phyloP scores from a whole-genome alignment of 1,140 invertebrate species.

The Sipha flava region DNA sequence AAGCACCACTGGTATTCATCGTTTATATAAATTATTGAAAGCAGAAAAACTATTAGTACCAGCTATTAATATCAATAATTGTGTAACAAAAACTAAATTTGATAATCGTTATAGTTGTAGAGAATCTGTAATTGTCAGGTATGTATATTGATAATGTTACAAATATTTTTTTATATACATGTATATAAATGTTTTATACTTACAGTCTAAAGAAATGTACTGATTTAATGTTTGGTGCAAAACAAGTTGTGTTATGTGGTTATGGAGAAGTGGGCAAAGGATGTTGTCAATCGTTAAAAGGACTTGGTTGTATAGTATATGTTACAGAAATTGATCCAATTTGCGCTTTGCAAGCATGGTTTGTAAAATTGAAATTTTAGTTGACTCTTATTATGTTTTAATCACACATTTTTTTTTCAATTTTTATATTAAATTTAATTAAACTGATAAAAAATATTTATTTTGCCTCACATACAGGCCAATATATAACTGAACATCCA shows the following conservation, averaged over 20 bases:
- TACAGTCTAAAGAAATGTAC: conserved; percentile 86
- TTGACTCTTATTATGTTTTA: no score
- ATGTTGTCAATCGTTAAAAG: conserved; percentile 89
- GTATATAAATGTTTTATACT: conserved; percentile 33
- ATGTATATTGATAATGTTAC: conserved; percentile 51
- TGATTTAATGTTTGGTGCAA: conserved; percentile 97
- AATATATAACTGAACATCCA: no score
- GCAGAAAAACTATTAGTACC: conserved; percentile 90
- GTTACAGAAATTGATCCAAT: conserved; percentile 98
- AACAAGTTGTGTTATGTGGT: conserved; percentile 92
- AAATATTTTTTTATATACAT: conserved; percentile 9
- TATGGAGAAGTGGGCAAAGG: conserved; percentile 98
- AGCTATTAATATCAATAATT: conserved; percentile 98
- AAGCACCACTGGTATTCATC: conserved; percentile 93
- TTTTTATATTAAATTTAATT: no score
- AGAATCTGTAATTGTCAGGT: conserved; percentile 69
- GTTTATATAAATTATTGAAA: conserved; percentile 92
- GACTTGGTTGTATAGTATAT: conserved; percentile 85
- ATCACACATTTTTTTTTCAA: no score
- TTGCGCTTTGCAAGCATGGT: conserved; percentile 85
- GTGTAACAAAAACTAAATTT: conserved; percentile 98
- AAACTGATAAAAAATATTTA: no score
- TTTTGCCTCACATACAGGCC: no score
- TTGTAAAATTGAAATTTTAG: no score
- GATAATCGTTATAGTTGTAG: conserved; percentile 91